Evolutionary conservation across 2,113 vertebrate species (phyloP).

Genomic region (Glaucomys volans): DNA sequence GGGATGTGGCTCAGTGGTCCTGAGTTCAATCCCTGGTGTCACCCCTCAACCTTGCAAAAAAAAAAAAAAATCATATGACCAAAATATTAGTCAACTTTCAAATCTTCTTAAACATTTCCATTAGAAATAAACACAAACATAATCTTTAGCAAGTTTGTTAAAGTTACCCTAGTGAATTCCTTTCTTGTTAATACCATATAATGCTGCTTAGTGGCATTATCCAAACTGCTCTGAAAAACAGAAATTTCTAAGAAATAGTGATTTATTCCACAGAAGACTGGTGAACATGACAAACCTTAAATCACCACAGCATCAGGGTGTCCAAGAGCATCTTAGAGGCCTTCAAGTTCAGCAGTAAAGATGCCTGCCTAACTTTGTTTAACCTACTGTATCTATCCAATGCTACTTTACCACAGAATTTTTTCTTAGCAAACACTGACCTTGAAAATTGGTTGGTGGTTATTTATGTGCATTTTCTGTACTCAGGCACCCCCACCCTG

Average conservation of each 20-base stretch:
- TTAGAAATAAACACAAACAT: slow-evolving; percentile 36
- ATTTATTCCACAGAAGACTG: background rate
- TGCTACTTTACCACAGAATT: background rate
- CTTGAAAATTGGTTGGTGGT: background rate
- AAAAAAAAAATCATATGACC: background rate
- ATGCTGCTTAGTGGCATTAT: background rate
- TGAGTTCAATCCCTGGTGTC: no score
- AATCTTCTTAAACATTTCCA: background rate
- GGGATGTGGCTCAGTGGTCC: no score
- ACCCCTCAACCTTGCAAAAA: no score
- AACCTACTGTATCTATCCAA: background rate
- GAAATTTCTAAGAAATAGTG: background rate
- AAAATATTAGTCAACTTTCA: slow-evolving; percentile 28
- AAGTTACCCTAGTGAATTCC: background rate
- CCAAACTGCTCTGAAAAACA: slow-evolving; percentile 6
- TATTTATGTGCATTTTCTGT: background rate
- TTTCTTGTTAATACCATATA: background rate
- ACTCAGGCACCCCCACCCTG: no score
- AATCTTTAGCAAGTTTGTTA: slow-evolving; percentile 3
- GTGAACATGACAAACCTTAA: background rate
- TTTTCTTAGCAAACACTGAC: background rate
- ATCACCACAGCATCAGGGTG: background rate
- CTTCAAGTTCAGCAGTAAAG: background rate
- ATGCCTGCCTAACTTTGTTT: background rate
- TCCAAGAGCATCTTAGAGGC: background rate